Base-by-base conservation (phyloP, 2,888 invertebrate genomes). In the Melanotus villosus region DNA sequence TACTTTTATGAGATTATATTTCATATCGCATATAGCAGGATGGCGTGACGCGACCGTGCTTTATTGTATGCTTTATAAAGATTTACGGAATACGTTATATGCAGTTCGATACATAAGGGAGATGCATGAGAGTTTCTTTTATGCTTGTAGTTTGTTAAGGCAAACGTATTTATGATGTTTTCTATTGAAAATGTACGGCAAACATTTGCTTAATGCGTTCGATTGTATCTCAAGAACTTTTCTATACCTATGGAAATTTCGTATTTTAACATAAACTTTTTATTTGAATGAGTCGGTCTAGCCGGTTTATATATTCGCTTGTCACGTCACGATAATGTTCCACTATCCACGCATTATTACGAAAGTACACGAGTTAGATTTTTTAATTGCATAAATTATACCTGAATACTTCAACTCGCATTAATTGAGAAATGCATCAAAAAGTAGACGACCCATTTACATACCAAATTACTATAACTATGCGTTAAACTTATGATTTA, bases 101-200 rank as follows among this genome's bases (percentile, higher is more conserved):
- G 52, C 52, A 52, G 52, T 52, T 52, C 52, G 16, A 52, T 52
- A 50, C 30, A 50, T 50, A 26, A 52, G 32, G 12, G 16, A 50
- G 50, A 52, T 52, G 32, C 52, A 52, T n/a, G 34, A 14, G 26
- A 47, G 23, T 23, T 18, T 43, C 23, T 23, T 47, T 23, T 23
- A 14, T 23, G 23, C 23, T 21, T 12, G 23, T 14, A 23, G 21
- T 23, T 47, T 47, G 21, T 47, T 47, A 45, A 6, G 16, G 19
- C 36, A 10, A n/a, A 7, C 26, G 26, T 26, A 26, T 26, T 26
- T 26, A 26, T 26, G 26, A 26, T 26, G 26, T 16, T 41, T 41
- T 41, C 45, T 45, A 21, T 47, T 47, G 12, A 21, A n/a, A 10
- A n/a, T 47, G 16, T 19, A 45, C n/a, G 45, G 21, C 19, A 21